A percentile compares a stretch with the other conserved stretches of the same genome.
phyloP scores from a whole-genome alignment of 2,888 invertebrate species.

The Trissolcus japonicus region DNA sequence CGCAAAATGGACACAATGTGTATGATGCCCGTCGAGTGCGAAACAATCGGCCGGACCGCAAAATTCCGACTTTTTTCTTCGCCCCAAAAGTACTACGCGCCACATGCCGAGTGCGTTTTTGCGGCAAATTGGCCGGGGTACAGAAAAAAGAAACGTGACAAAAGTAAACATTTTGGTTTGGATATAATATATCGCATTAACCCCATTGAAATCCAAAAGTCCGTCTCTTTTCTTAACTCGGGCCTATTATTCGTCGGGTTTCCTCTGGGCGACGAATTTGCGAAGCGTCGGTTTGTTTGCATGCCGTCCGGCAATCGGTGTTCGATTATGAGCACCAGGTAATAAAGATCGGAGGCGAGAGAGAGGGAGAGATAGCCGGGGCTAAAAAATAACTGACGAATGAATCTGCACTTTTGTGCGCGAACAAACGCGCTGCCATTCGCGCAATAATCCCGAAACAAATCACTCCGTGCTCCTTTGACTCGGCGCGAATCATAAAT shows the following conservation, averaged over 20 bases:
- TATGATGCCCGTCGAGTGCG: neutral
- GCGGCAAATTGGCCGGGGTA: constrained; percentile 15
- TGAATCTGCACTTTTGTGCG: constrained; percentile 57
- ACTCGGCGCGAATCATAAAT: constrained; percentile 55
- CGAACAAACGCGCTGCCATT: constrained; percentile 56
- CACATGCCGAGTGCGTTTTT: constrained; percentile 11
- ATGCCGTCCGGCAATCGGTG: constrained; percentile 37
- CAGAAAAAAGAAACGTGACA: neutral
- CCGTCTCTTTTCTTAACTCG: neutral
- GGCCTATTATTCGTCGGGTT: constrained; percentile 40
- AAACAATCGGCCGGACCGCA: constrained; percentile 13
- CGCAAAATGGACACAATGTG: constrained; percentile 10
- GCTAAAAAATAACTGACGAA: constrained; percentile 55
- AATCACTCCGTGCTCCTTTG: constrained; percentile 54
- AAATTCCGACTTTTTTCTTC: constrained; percentile 8
- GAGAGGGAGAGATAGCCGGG: no score
- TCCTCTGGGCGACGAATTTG: constrained; percentile 28
- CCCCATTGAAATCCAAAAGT: constrained; percentile 15
- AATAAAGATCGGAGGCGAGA: constrained; percentile 48
- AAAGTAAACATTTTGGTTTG: constrained; percentile 42
- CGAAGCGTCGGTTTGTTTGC: constrained; percentile 26
- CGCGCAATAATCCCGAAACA: constrained; percentile 57
- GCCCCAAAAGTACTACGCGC: no score
- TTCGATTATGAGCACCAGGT: constrained; percentile 46
- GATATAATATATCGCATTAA: constrained; percentile 45